phyloP scores from a whole-genome alignment of 2,797 vertebrate species.

The Taenioides sp. region DNA sequence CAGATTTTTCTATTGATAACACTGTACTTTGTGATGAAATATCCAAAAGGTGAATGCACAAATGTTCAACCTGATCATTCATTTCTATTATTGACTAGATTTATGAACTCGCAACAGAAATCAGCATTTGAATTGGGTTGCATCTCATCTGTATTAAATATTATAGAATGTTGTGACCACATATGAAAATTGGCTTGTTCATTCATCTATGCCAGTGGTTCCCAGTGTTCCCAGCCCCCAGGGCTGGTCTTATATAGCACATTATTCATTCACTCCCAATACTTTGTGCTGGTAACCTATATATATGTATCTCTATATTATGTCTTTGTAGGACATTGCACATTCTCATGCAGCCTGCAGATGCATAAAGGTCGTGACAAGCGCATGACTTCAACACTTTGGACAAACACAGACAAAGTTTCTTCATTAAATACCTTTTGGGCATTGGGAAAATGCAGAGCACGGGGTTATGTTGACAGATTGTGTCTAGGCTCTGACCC shows the following conservation, averaged over 20 bases:
- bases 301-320: background rate
- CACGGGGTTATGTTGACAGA: background rate
- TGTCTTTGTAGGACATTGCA: background rate
- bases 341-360: conserved; percentile 5
- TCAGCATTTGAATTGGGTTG: too few relatives aligned
- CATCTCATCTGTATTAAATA: too few relatives aligned
- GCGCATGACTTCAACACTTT: background rate
- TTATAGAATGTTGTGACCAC: too few relatives aligned
- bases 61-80: too few relatives aligned
- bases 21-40: too few relatives aligned
- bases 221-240: too few relatives aligned
- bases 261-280: background rate
- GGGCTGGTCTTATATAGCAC: too few relatives aligned
- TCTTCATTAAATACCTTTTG: background rate
- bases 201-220: too few relatives aligned
- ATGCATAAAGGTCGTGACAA: conserved; percentile 3
- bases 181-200: too few relatives aligned
- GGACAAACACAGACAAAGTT: background rate
- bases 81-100: too few relatives aligned
- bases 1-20: too few relatives aligned
- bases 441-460: background rate
- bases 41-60: too few relatives aligned
- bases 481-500: background rate
- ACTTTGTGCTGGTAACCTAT: background rate
- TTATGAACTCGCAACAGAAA: background rate